These are phyloP conservation scores for Exocentrus adspersus DNA, from an alignment of 2,888 invertebrate genomes.

Conservation along the genomic window DNA sequence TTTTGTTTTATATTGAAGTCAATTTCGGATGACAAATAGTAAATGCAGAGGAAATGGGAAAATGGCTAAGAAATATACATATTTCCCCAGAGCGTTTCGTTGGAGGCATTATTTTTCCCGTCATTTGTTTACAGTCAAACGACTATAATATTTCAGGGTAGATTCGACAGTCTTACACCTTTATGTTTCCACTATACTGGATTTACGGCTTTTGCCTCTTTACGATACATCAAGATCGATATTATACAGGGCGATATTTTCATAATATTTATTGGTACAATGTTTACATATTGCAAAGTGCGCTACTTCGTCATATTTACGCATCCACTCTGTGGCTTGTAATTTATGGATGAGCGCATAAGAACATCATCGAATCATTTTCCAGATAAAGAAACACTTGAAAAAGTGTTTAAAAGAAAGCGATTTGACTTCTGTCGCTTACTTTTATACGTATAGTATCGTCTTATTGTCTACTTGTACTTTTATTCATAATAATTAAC, in stretches of 20 bases:
- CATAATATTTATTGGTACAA: background rate
- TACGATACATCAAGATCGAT: background rate
- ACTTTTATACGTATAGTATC: too few relatives aligned
- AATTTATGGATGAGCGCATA: slow-evolving; percentile 10
- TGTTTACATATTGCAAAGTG: slow-evolving; percentile 32
- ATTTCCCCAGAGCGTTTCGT: slow-evolving; percentile 55
- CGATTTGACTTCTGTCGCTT: background rate
- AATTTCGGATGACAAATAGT: slow-evolving; percentile 57
- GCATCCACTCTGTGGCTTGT: slow-evolving; percentile 28
- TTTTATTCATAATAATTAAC: too few relatives aligned
- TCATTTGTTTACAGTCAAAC: slow-evolving; percentile 55
- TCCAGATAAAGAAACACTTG: background rate
- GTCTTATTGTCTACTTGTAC: too few relatives aligned
- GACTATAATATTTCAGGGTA: slow-evolving; percentile 55
- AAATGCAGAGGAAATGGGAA: slow-evolving; percentile 53
- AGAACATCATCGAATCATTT: slow-evolving; percentile 3
- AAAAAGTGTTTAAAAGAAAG: background rate
- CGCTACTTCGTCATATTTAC: slow-evolving; percentile 44
- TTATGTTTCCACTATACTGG: slow-evolving; percentile 46
- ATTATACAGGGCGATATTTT: too few relatives aligned
- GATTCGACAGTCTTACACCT: slow-evolving; percentile 55
- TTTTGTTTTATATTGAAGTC: slow-evolving; percentile 59
- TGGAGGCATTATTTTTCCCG: slow-evolving; percentile 50
- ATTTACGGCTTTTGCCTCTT: slow-evolving; percentile 24
- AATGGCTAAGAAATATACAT: slow-evolving; percentile 50